Conservation (phyloP, 2,888 invertebrate genomes). For the Drosophila silvestris region DNA sequence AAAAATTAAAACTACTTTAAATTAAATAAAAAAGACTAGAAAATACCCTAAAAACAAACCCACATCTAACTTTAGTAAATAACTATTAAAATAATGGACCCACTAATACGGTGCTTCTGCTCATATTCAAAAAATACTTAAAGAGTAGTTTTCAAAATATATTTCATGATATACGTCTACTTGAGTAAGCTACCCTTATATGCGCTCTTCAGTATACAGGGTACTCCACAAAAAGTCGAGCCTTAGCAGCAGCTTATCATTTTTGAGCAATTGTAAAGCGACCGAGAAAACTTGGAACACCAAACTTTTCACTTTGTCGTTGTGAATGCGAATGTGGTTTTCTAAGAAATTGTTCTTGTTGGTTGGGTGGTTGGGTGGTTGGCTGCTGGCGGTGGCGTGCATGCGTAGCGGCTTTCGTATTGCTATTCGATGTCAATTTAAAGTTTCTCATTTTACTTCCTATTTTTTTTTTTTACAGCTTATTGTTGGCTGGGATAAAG, state of each 20-base stretch:
- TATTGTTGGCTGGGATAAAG: slow-evolving; percentile 40
- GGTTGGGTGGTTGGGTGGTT: background rate
- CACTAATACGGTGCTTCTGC: background rate
- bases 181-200: background rate
- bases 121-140: background rate
- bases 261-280: slow-evolving; percentile 36
- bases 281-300: slow-evolving; percentile 33
- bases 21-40: background rate
- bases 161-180: background rate
- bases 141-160: background rate
- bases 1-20: background rate
- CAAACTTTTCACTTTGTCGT: slow-evolving; percentile 74
- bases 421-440: slow-evolving; percentile 80
- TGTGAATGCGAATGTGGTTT: slow-evolving; percentile 57
- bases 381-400: slow-evolving; percentile 11
- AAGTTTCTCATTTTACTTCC: slow-evolving; percentile 63
- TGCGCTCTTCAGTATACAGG: slow-evolving; percentile 20
- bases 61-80: background rate
- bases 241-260: slow-evolving; percentile 59
- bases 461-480: background rate
- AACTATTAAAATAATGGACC: background rate
- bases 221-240: slow-evolving; percentile 3
- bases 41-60: background rate
- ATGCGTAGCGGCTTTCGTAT: slow-evolving; percentile 55
- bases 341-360: slow-evolving; percentile 14